A percentile compares a stretch with the other conserved stretches of the same genome.
These are phyloP conservation scores for Esox lucius DNA, from an alignment of 2,797 vertebrate genomes.

Conservation along the genomic window DNA sequence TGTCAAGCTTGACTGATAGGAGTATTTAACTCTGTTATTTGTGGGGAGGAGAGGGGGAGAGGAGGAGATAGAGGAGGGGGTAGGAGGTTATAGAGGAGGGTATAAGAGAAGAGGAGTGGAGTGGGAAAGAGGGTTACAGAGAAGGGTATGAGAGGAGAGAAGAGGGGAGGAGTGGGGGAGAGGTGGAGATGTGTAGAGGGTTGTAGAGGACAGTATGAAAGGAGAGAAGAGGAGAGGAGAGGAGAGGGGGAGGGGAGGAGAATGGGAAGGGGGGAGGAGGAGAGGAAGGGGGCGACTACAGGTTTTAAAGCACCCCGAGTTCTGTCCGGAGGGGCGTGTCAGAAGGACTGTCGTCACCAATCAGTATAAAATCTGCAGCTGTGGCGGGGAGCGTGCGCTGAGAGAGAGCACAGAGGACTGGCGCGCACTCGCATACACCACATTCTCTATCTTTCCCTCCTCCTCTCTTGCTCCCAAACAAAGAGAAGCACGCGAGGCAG, in stretches of 20 bases:
- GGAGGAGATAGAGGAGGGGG: too few relatives aligned
- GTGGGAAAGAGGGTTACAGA: background rate
- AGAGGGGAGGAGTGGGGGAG: background rate
- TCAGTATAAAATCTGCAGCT: conserved; percentile 79
- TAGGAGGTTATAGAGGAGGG: background rate
- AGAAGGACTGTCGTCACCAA: conserved; percentile 66
- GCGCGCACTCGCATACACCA: conserved; percentile 63
- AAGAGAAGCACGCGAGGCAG: conserved; percentile 75
- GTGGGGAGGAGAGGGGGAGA: too few relatives aligned
- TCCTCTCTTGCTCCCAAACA: conserved; percentile 70
- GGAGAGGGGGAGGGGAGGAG: too few relatives aligned
- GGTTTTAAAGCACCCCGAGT: background rate
- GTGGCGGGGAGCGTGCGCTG: conserved; percentile 73
- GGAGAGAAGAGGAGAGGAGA: background rate
- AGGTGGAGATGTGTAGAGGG: background rate
- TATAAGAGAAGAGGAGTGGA: background rate
- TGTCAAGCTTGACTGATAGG: background rate
- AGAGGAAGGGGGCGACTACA: too few relatives aligned
- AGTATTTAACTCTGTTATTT: too few relatives aligned
- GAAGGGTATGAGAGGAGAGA: background rate
- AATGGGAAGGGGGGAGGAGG: background rate
- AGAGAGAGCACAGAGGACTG: conserved; percentile 66
- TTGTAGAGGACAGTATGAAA: background rate
- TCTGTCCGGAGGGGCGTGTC: conserved; percentile 56
- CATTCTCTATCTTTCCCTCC: background rate